These are phyloP conservation scores for Actinia equina DNA, from an alignment of 64 coral and sea anemone species.

Conservation along the genomic window DNA sequence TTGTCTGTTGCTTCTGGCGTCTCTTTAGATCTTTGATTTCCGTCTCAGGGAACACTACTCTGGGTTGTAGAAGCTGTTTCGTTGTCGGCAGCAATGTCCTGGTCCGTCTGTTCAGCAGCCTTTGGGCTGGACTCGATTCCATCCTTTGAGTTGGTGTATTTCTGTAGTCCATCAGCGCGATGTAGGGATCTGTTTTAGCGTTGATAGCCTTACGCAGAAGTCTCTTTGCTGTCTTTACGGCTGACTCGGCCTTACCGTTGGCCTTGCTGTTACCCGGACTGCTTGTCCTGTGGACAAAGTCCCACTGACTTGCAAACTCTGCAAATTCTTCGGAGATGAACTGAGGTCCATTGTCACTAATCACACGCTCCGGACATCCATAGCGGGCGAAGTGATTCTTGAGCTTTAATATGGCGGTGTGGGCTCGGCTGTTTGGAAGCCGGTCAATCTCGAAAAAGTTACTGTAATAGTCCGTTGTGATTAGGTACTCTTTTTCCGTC, in stretches of 20 bases:
- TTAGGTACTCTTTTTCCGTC: slow-evolving; percentile 1
- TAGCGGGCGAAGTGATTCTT: slow-evolving; percentile 49
- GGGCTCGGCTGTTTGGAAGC: background rate
- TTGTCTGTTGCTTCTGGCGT: slow-evolving; percentile 4
- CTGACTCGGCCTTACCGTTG: slow-evolving; percentile 41
- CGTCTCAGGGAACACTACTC: background rate
- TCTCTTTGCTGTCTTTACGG: slow-evolving; percentile 40
- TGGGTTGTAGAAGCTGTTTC: background rate
- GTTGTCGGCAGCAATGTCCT: slow-evolving; percentile 5
- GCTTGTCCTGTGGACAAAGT: slow-evolving; percentile 32
- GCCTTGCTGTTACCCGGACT: slow-evolving; percentile 38
- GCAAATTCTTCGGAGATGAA: slow-evolving; percentile 31
- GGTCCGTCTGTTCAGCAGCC: background rate
- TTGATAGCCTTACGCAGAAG: slow-evolving; percentile 26
- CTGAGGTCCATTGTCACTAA: slow-evolving; percentile 53
- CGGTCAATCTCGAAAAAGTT: slow-evolving; percentile 35
- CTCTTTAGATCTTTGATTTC: background rate
- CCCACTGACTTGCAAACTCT: slow-evolving; percentile 32
- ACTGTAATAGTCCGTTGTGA: slow-evolving; percentile 25
- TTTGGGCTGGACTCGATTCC: slow-evolving; percentile 30
- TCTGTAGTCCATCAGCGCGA: background rate
- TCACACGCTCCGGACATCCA: slow-evolving; percentile 24
- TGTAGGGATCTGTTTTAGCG: slow-evolving; percentile 11
- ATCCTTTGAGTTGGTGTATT: slow-evolving; percentile 29
- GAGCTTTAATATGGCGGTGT: slow-evolving; percentile 31